Conservation (phyloP, 92 coral and sea anemone genomes). For the Epizoanthus ramosus region DNA sequence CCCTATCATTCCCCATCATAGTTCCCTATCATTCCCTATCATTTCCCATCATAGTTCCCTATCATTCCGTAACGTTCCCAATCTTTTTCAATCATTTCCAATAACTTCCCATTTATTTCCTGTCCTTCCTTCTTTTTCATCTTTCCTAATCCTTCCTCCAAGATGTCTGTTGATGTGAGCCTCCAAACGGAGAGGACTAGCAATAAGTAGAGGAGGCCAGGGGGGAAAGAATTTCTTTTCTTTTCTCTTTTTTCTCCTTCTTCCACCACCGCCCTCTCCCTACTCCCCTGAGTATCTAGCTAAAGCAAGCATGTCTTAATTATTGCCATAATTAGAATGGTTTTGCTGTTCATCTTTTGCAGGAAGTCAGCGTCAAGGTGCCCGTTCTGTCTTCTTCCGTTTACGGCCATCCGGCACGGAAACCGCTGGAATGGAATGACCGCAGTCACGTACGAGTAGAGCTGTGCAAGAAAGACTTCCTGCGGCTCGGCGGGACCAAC, state of each 20-base stretch:
- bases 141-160: neutral
- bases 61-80: too few species aligned
- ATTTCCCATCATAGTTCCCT: too few species aligned
- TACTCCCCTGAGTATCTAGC: neutral
- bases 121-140: neutral
- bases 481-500: slow-evolving; percentile 91
- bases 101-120: too few species aligned
- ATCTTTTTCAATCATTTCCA: too few species aligned
- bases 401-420: slow-evolving; percentile 85
- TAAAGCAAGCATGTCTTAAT: neutral
- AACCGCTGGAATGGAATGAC: slow-evolving; percentile 86
- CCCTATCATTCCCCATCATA: too few species aligned
- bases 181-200: too few species aligned
- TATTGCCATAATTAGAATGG: neutral
- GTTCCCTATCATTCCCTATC: too few species aligned
- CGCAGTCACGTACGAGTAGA: slow-evolving; percentile 95
- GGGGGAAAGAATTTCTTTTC: too few species aligned
- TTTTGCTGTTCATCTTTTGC: neutral
- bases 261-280: too few species aligned
- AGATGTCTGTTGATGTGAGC: neutral
- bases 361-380: slow-evolving; percentile 75
- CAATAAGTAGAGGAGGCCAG: too few species aligned
- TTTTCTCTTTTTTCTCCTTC: too few species aligned
- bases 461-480: slow-evolving; percentile 92
- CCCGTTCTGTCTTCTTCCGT: slow-evolving; percentile 85